A percentile compares a stretch with the other conserved stretches of the same genome.
phyloP scores from a whole-genome alignment of 2,888 invertebrate genomes.

The Pecten maximus region DNA sequence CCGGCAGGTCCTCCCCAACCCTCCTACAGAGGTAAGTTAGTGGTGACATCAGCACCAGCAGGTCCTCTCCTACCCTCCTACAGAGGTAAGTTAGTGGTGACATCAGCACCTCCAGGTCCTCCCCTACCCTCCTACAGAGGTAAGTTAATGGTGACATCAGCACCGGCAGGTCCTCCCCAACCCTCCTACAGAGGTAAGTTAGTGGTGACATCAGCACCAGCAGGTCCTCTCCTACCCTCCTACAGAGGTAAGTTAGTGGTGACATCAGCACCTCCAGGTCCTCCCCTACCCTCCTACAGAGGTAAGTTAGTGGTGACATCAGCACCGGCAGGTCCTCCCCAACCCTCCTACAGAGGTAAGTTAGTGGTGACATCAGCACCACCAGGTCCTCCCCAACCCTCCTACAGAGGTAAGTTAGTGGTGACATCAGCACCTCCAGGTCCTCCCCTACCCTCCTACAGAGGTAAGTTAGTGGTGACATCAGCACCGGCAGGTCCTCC shows the following conservation, averaged over 20 bases:
- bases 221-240: constrained; percentile 70
- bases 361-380: no score
- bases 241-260: constrained; percentile 68
- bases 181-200: constrained; percentile 62
- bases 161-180: constrained; percentile 51
- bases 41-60: constrained; percentile 75
- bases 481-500: no score
- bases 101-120: neutral
- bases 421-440: no score
- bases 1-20: constrained; percentile 39
- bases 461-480: no score
- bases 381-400: no score
- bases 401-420: no score
- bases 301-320: no score
- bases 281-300: no score
- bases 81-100: constrained; percentile 69
- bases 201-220: constrained; percentile 75
- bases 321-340: no score
- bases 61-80: constrained; percentile 72
- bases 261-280: no score
- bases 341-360: no score
- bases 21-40: constrained; percentile 63
- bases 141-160: constrained; percentile 53
- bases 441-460: no score
- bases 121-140: constrained; percentile 58